Evolutionary conservation across 2,113 vertebrate genomes (phyloP), one percentile per base, ranked within the genome.

Genomic region (Chrysemys picta): DNA sequence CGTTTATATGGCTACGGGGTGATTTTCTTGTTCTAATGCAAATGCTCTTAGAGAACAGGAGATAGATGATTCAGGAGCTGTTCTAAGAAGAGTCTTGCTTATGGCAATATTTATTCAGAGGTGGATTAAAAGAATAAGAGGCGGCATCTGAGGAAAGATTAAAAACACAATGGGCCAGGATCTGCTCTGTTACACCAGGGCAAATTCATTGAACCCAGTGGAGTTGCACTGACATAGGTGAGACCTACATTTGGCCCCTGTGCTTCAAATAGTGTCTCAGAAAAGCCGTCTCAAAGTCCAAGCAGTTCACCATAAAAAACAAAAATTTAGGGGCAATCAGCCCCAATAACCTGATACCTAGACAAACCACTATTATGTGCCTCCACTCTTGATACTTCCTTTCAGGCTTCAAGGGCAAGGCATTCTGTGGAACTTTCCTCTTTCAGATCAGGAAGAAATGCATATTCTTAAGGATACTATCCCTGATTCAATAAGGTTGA

Each of bases 71-170:
- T 89, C 82, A 86, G 81, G 80, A 92, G 47, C 85, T 84, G 9
- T 57, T 94, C 50, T 87, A 35, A 89, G 78, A 81, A 52, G 4
- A 83, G 6, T 50, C n/a, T 89, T 94, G 81, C 90, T 93, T 45
- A 87, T 85, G 86, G 86, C 92, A 86, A n/a, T 90, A 79, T 92
- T 89, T 96, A 86, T 56, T 90, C 69, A 50, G 21, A 80, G 54
- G 76, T 45, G 59, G 54, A 89, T 85, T 16, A 88, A 25, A 75
- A 82, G 85, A 89, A 49, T n/a, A 72, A 62, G 47, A 90, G 21
- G 38, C 85, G 45, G 29, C 81, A 92, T 53, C 57, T 79, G 49
- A 96, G 85, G 82, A 89, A 92, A 93, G 49, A 27, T 59, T 27
- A 53, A 92, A 65, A 65, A 0, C 10, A 16, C 50, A 85, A 56